Percentiles rank a stretch among this genome's conserved stretches.
These are phyloP conservation scores for Peromyscus nudipes DNA, from an alignment of 2,797 vertebrate genomes.

Conservation along the genomic window DNA sequence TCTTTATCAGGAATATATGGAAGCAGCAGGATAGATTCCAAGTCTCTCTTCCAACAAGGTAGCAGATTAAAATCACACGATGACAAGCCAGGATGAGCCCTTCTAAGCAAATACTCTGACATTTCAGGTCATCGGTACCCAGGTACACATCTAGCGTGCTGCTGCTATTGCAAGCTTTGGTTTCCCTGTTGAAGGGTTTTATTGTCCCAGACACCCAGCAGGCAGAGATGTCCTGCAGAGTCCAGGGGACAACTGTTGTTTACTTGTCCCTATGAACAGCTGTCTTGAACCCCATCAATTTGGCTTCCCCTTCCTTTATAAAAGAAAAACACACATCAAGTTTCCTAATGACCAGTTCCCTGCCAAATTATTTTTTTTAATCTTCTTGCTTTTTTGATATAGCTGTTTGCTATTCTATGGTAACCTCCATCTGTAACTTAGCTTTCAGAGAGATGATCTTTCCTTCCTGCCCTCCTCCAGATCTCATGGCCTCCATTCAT, in stretches of 20 bases:
- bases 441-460: background rate
- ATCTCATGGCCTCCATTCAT: background rate
- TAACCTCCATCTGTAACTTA: background rate
- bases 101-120: background rate
- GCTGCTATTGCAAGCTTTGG: background rate
- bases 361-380: slow-evolving; percentile 19
- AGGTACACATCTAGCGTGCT: background rate
- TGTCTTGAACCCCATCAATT: slow-evolving; percentile 63
- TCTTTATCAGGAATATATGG: background rate
- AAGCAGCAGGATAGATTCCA: background rate
- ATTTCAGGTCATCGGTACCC: background rate
- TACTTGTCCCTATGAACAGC: slow-evolving; percentile 64
- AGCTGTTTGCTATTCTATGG: background rate
- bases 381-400: background rate
- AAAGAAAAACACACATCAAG: slow-evolving; percentile 49
- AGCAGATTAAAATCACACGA: background rate
- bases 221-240: slow-evolving; percentile 50
- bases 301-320: slow-evolving; percentile 64
- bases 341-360: background rate
- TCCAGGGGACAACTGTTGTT: slow-evolving; percentile 66
- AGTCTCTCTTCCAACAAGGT: background rate
- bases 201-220: slow-evolving; percentile 66
- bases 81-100: background rate
- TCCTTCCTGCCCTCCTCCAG: background rate
- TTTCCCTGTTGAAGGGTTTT: slow-evolving; percentile 54